Conservation (phyloP, 2,888 invertebrate genomes). For the Tromatobia lineatoria region DNA sequence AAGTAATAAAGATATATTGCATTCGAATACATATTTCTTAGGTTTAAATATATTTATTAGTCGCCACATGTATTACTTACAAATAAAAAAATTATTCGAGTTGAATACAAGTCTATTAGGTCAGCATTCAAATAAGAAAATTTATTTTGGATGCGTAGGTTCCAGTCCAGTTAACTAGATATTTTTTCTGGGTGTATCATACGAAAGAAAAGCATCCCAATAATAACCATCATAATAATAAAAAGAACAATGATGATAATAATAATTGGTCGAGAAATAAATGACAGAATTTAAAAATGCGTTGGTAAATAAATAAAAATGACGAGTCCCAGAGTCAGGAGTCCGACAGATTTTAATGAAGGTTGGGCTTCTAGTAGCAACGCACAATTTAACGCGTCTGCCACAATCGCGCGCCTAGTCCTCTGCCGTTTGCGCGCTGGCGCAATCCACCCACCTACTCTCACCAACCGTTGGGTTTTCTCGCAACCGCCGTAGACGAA, state of each 20-base stretch:
- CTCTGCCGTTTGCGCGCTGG: conserved; percentile 59
- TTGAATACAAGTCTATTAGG: too few relatives aligned
- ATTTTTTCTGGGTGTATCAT: too few relatives aligned
- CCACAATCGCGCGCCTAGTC: background rate
- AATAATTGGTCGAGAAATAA: background rate
- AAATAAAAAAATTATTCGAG: too few relatives aligned
- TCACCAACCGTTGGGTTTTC: conserved; percentile 9
- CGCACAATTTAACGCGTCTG: conserved; percentile 11
- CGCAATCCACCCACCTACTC: conserved; percentile 59
- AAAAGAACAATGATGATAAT: too few relatives aligned
- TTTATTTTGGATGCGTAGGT: too few relatives aligned
- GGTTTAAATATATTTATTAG: too few relatives aligned
- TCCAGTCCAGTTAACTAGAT: too few relatives aligned
- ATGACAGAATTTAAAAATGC: background rate
- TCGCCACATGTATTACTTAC: too few relatives aligned
- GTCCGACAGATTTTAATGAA: conserved; percentile 2
- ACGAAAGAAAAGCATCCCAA: too few relatives aligned
- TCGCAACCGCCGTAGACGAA: conserved; percentile 21
- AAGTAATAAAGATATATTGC: too few relatives aligned
- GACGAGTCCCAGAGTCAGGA: background rate
- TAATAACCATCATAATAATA: background rate
- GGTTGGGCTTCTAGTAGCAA: background rate
- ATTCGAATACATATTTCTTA: too few relatives aligned
- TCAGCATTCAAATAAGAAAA: too few relatives aligned
- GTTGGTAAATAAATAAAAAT: background rate